Evolutionary conservation across 1,140 invertebrate species (phyloP), one percentile per base, ranked within the genome.

Genomic region (Eriosoma lanigerum): DNA sequence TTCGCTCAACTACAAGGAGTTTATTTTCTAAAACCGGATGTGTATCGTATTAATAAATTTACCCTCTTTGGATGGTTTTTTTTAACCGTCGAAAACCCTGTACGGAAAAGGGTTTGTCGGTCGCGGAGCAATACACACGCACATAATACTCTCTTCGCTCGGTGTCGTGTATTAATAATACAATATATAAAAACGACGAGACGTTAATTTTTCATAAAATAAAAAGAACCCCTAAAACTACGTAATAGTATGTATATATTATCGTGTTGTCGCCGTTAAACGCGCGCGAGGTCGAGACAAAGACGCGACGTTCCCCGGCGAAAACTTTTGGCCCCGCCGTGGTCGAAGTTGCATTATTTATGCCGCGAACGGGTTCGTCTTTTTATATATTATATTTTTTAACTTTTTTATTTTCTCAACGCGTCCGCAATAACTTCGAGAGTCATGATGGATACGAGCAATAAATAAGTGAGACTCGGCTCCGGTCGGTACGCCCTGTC

Each of bases 351-450:
- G 50, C 70, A 44, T 75, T 75, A 75, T 75, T 75, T 75, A 56
- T 75, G 52, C 26, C 32, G n/a, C 9, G n/a, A n/a, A n/a, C n/a
- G 19, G 8, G 32, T 17, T 9, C 13, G 21, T 60, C 21, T 24
- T 26, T 38, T 38, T 4, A 38, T 4, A 38, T 8, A 38, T 38
- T 38, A 4, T 38, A 4, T 38, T 38, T 38, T 38, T 38, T 60
- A 26, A 46, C 32, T 60, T 66, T n/a, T 76, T 76, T 60, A 76
- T 76, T 76, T 48, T 58, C 73, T 76, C 73, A 24, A 44, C 73
- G 73, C 73, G 75, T 62, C 32, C 75, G 75, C 75, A 60, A 78
- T 78, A 78, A 78, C 75, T 78, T 78, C 54, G 38, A 46, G 48
- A 78, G 52, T 62, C 75, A 78, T 78, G 75, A 78, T 62, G 75